Evolutionary conservation across 2,888 invertebrate species (phyloP), one percentile per base, ranked within the genome.

Genomic region (Gerris lacustris): DNA sequence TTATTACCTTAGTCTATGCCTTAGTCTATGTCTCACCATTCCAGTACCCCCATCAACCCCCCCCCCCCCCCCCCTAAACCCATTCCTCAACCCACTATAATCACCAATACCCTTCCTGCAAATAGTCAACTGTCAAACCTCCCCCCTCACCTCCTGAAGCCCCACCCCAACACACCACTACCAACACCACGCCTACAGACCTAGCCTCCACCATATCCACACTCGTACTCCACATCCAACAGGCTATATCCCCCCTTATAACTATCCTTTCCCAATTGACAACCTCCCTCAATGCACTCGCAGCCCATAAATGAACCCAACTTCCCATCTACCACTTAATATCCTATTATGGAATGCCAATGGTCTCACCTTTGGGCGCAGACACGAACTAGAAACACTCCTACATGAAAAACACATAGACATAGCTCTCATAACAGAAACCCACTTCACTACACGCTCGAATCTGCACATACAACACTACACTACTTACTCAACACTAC

Each of bases 341-440:
- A 64, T 64, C 31, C 64, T 64, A 9, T 5, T 64, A 11, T 64
- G 64, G 64, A 64, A 64, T 31, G 64, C 64, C 9, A 64, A 64
- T 17, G 18, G 64, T n/a, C 64, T 64, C 17, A 17, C 9, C 64
- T 2, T 31, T 4, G 15, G 17, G 17, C 64, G 18, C 18, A 64
- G 31, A 31, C 17, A 64, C 7, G 64, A 64, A 64, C 18, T 64
- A 9, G 64, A 64, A 7, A n/a, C 17, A 64, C 31, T 64, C 11
- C 64, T 64, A 2, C 9, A 31, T n/a, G 64, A 64, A 11, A 64
- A 17, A n/a, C 11, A 17, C 11, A 64, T 64, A 9, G 5, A 64
- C 64, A 64, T 64, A 64, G 64, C 64, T n/a, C 64, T 64, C 11
- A 64, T 64, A n/a, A 64, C 64, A n/a, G 64, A 64, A 17, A 64